These are phyloP conservation scores for Luffia ferchaultella DNA, from an alignment of 2,888 invertebrate species.

Conservation along the genomic window DNA sequence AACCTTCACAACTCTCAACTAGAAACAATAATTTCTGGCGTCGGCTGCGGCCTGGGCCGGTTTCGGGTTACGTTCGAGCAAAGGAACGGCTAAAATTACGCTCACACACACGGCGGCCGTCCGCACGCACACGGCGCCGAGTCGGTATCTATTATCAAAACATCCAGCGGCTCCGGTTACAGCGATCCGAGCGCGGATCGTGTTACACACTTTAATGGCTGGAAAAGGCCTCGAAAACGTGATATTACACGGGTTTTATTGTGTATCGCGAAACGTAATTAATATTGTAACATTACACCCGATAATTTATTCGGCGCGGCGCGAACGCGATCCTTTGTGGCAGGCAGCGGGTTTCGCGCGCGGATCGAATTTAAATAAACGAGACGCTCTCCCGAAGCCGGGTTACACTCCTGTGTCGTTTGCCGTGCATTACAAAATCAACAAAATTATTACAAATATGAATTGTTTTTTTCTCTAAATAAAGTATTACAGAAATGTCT, in stretches of 20 bases:
- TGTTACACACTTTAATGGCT: constrained; percentile 66
- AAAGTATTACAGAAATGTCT: too few species aligned
- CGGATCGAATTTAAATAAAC: constrained; percentile 62
- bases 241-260: constrained; percentile 65
- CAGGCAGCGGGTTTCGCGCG: constrained; percentile 18
- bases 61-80: constrained; percentile 64
- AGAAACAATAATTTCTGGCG: constrained; percentile 60
- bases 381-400: constrained; percentile 15
- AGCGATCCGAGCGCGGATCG: constrained; percentile 40
- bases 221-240: constrained; percentile 67
- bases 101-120: constrained; percentile 12
- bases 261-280: constrained; percentile 63
- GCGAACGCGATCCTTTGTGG: constrained; percentile 35
- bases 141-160: constrained; percentile 66
- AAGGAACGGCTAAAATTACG: constrained; percentile 67
- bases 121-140: constrained; percentile 41
- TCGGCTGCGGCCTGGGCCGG: constrained; percentile 62
- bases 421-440: constrained; percentile 17
- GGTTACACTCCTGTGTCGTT: background rate
- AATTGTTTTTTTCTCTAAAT: too few species aligned
- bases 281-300: constrained; percentile 56
- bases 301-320: constrained; percentile 54
- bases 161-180: constrained; percentile 49
- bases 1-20: constrained; percentile 37
- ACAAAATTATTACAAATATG: too few species aligned